phyloP scores from a whole-genome alignment of 2,113 vertebrate species.

The Nicator chloris region DNA sequence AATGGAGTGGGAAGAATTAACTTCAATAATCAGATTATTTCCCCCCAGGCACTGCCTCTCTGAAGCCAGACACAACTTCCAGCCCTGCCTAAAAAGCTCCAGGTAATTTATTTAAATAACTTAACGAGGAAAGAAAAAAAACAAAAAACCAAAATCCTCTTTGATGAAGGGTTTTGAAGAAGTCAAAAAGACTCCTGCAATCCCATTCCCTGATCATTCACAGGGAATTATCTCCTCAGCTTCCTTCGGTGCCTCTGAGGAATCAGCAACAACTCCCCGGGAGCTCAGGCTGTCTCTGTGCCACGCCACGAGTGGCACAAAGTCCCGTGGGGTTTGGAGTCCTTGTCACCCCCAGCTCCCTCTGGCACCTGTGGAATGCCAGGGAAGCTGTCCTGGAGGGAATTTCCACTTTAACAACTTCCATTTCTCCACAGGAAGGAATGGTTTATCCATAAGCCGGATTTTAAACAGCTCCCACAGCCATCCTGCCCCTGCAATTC shows the following conservation, averaged over 20 bases:
- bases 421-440: not conserved
- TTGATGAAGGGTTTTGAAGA: not conserved
- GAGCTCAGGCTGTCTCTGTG: not conserved
- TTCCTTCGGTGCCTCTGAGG: not conserved
- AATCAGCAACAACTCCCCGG: not conserved
- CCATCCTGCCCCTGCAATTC: accelerated
- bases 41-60: not conserved
- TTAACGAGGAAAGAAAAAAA: not conserved
- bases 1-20: not conserved
- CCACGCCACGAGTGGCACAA: not conserved
- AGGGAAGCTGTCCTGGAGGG: not conserved
- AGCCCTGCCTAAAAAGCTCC: not conserved
- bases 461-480: not conserved
- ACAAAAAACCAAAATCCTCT: not conserved
- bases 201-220: not conserved
- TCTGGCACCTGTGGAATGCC: not conserved
- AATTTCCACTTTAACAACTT: no score
- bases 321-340: not conserved
- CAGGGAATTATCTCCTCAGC: not conserved
- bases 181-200: not conserved
- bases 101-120: not conserved
- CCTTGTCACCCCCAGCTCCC: not conserved
- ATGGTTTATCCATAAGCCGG: accelerated
- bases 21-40: not conserved
- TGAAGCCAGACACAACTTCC: not conserved